Conservation (phyloP, 2,888 invertebrate species). For the Drosophila siamana region DNA sequence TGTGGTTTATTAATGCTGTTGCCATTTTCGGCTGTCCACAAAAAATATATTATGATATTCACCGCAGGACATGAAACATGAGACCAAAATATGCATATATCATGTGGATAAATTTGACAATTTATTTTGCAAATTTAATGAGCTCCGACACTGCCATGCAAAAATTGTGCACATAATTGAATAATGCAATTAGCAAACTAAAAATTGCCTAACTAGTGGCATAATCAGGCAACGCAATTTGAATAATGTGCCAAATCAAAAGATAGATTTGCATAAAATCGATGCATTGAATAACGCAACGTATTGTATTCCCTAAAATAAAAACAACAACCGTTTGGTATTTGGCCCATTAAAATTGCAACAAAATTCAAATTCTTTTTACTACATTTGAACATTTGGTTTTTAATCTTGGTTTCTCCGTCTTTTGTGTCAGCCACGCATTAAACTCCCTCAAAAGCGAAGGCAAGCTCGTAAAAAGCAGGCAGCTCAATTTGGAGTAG, state of each 20-base stretch:
- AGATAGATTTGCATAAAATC: background rate
- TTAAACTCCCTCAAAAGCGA: background rate
- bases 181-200: conserved; percentile 30
- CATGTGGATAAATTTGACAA: conserved; percentile 26
- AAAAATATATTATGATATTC: conserved; percentile 37
- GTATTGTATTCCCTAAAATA: background rate
- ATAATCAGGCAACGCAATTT: background rate
- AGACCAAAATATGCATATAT: conserved; percentile 28
- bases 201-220: background rate
- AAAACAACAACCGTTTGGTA: background rate
- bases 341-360: background rate
- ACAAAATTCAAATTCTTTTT: background rate
- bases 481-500: background rate
- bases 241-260: background rate
- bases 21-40: conserved; percentile 7
- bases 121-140: conserved; percentile 47
- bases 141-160: conserved; percentile 27
- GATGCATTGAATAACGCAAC: background rate
- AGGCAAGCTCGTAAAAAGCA: background rate
- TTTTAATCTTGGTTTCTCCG: background rate
- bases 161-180: conserved; percentile 45
- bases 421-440: background rate
- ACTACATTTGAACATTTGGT: background rate
- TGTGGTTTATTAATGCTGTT: conserved; percentile 14
- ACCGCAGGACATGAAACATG: conserved; percentile 40